A percentile compares a stretch with the other conserved stretches of the same genome.
Conservation (phyloP, 2,888 invertebrate species). For the Phrixothrix hirtus region DNA sequence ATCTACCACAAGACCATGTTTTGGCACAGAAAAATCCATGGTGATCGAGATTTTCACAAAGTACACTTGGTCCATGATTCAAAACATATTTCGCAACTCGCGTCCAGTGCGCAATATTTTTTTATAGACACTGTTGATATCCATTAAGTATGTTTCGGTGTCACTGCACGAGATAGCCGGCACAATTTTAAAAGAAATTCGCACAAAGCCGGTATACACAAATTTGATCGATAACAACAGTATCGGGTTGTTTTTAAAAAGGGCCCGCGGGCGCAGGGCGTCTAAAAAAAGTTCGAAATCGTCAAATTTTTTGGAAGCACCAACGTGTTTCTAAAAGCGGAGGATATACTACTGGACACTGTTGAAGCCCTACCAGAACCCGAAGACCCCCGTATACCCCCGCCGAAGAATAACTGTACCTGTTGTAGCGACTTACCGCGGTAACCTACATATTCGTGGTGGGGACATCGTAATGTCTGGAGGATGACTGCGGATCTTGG, state of each 20-base stretch:
- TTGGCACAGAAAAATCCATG: conserved; percentile 7
- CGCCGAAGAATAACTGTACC: conserved; percentile 54
- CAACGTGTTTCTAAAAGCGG: conserved; percentile 44
- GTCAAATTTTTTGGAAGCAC: conserved; percentile 33
- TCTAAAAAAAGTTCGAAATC: conserved; percentile 8
- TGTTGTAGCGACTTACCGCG: conserved; percentile 54
- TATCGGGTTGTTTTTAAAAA: background rate
- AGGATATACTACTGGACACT: conserved; percentile 51
- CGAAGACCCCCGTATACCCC: conserved; percentile 40
- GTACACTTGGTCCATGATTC: conserved; percentile 30
- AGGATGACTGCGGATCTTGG: conserved; percentile 47
- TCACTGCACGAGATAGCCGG: conserved; percentile 37
- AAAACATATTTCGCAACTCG: conserved; percentile 5
- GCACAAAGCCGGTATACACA: conserved; percentile 1
- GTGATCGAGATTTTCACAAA: conserved; percentile 37
- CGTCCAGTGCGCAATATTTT: background rate
- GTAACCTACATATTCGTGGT: conserved; percentile 53
- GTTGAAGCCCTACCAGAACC: conserved; percentile 48
- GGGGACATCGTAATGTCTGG: conserved; percentile 46
- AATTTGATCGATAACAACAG: background rate
- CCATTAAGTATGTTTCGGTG: conserved; percentile 48
- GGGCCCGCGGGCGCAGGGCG: conserved; percentile 3
- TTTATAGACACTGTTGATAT: too few species aligned
- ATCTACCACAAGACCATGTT: background rate
- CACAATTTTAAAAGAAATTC: conserved; percentile 1